Evolutionary conservation across 2,888 invertebrate species (phyloP).

Genomic region (Sceliomorpha sp.): DNA sequence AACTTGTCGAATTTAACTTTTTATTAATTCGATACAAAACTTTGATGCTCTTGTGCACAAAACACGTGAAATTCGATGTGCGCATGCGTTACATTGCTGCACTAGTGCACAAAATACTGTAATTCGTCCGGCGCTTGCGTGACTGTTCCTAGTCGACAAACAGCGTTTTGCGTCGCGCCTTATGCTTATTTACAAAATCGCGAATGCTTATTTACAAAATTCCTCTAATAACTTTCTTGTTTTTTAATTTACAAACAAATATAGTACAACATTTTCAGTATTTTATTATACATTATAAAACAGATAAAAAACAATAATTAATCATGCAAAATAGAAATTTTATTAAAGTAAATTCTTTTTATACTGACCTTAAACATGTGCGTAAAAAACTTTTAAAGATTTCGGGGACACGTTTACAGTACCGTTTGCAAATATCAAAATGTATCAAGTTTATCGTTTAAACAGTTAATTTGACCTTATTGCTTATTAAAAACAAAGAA

Average conservation of each 20-base stretch:
- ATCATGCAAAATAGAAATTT: not conserved
- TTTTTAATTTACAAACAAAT: not conserved
- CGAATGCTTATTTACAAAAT: no score
- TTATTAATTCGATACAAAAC: no score
- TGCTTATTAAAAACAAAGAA: not conserved
- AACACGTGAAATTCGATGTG: no score
- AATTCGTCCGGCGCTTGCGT: no score
- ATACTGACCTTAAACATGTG: not conserved
- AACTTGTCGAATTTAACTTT: no score
- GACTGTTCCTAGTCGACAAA: no score
- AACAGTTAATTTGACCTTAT: not conserved
- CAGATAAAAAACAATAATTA: not conserved
- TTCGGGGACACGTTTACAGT: not conserved
- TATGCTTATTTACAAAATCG: no score
- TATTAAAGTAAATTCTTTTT: not conserved
- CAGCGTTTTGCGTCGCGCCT: no score
- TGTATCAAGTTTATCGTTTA: no score
- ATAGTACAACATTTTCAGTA: not conserved
- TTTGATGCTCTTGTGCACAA: no score
- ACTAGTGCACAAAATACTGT: no score
- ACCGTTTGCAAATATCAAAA: not conserved
- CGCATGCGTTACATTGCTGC: no score
- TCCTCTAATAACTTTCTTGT: not conserved
- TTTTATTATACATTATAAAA: not conserved
- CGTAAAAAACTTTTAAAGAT: not conserved